These are phyloP conservation scores for Helicolenus hilgendorfi DNA, from an alignment of 2,797 vertebrate species.

Conservation along the genomic window DNA sequence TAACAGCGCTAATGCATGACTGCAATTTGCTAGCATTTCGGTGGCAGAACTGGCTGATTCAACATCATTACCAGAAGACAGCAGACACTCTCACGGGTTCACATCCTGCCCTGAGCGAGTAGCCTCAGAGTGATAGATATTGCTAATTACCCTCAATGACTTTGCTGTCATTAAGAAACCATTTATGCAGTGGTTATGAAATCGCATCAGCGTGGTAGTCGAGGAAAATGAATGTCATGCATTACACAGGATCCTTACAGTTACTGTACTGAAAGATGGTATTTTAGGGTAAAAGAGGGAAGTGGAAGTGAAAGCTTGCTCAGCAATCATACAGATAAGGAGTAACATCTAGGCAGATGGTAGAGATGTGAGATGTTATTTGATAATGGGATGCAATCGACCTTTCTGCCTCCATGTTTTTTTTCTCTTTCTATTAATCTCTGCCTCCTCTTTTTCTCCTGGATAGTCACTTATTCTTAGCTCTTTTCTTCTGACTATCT, in stretches of 20 bases:
- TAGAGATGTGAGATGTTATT: slow-evolving; percentile 51
- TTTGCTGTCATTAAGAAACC: slow-evolving; percentile 55
- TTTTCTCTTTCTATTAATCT: slow-evolving; percentile 55
- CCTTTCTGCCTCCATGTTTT: slow-evolving; percentile 9
- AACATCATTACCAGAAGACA: slow-evolving; percentile 11
- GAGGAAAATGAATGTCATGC: slow-evolving; percentile 34
- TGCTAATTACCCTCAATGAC: slow-evolving; percentile 55
- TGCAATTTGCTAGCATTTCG: not conserved
- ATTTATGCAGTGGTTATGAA: slow-evolving; percentile 51
- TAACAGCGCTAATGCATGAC: not conserved
- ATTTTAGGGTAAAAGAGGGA: slow-evolving; percentile 20
- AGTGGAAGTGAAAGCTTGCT: slow-evolving; percentile 46
- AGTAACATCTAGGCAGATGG: slow-evolving; percentile 52
- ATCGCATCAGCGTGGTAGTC: slow-evolving; percentile 22
- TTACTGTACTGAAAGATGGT: slow-evolving; percentile 2
- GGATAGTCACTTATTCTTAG: slow-evolving; percentile 58
- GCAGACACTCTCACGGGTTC: slow-evolving; percentile 37
- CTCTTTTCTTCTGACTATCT: slow-evolving; percentile 21
- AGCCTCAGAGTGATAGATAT: slow-evolving; percentile 51
- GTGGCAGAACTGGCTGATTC: not conserved
- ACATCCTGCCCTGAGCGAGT: slow-evolving; percentile 35
- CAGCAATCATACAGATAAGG: slow-evolving; percentile 7
- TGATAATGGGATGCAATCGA: slow-evolving; percentile 41
- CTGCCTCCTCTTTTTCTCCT: slow-evolving; percentile 56
- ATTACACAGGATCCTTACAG: slow-evolving; percentile 13